Conservation (phyloP, 2,113 vertebrate species). For the Boulengerochromis microlepis region DNA sequence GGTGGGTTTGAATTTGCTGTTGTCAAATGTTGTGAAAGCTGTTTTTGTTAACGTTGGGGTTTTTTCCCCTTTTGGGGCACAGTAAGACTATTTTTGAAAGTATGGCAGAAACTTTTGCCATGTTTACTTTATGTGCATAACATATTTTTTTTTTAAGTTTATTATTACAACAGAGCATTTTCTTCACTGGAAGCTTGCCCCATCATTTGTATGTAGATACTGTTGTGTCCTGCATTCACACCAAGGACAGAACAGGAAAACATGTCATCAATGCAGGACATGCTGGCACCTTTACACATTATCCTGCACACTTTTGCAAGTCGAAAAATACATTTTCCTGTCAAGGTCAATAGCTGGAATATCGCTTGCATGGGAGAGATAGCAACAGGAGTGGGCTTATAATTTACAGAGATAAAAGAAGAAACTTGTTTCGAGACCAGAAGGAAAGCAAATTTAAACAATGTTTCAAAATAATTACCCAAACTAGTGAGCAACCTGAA, state of each 20-base stretch:
- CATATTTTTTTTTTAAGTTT: neutral
- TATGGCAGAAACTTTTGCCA: neutral
- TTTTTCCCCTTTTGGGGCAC: neutral
- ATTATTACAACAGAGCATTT: neutral
- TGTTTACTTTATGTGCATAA: neutral
- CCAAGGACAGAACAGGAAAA: neutral
- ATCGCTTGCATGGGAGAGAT: neutral
- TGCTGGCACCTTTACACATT: neutral
- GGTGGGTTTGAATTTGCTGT: neutral
- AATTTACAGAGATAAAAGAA: neutral
- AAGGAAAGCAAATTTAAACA: neutral
- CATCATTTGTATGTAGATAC: neutral
- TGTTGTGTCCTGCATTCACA: neutral
- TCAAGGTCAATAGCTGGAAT: neutral
- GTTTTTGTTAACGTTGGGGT: neutral
- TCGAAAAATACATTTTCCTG: neutral
- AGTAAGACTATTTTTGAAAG: neutral
- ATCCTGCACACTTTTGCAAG: neutral
- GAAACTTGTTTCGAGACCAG: neutral
- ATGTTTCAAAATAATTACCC: neutral
- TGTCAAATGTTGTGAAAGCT: neutral
- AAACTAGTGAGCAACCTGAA: neutral
- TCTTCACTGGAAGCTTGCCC: neutral
- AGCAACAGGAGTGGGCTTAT: neutral
- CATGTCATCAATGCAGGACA: neutral